phyloP scores from a whole-genome alignment of 2,113 vertebrate species.

The Sardina pilchardus region DNA sequence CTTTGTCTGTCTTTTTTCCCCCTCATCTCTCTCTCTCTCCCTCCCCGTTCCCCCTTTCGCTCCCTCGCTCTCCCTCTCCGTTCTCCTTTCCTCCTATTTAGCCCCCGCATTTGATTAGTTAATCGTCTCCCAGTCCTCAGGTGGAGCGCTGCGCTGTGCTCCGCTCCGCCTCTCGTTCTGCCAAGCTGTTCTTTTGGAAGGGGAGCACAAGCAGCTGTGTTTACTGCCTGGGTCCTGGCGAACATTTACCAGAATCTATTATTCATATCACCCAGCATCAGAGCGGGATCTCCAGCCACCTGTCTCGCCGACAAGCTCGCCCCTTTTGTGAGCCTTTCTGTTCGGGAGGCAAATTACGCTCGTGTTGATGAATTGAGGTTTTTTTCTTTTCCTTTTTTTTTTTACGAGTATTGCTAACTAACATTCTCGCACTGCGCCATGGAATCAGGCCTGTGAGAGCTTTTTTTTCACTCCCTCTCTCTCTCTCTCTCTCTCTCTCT shows the following conservation, averaged over 20 bases:
- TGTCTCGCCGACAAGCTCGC: constrained; percentile 99
- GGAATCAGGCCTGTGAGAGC: constrained; percentile 78
- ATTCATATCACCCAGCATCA: constrained; percentile 99
- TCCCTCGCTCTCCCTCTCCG: constrained; percentile 45
- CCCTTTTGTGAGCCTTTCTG: constrained; percentile 99
- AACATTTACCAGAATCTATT: constrained; percentile 99
- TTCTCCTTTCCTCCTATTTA: constrained; percentile 69
- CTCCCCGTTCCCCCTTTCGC: constrained; percentile 33
- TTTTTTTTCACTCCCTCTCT: constrained; percentile 61
- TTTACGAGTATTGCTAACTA: constrained; percentile 96
- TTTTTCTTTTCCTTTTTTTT: no score
- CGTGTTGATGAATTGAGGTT: constrained; percentile 99
- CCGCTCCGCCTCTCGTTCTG: constrained; percentile 90
- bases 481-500: not conserved
- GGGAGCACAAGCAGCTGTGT: constrained; percentile 99
- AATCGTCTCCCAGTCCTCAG: constrained; percentile 91
- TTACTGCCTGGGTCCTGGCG: constrained; percentile 99
- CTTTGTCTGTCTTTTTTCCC: constrained; percentile 64
- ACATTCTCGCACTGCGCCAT: constrained; percentile 90
- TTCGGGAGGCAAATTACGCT: constrained; percentile 99
- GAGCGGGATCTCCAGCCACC: constrained; percentile 99
- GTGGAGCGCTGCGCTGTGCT: constrained; percentile 83
- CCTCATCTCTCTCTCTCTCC: constrained; percentile 7
- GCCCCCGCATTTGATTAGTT: constrained; percentile 79
- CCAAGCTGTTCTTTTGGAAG: constrained; percentile 99